Evolutionary conservation across 1,140 invertebrate genomes (phyloP).

Genomic region (Cepaea nemoralis): DNA sequence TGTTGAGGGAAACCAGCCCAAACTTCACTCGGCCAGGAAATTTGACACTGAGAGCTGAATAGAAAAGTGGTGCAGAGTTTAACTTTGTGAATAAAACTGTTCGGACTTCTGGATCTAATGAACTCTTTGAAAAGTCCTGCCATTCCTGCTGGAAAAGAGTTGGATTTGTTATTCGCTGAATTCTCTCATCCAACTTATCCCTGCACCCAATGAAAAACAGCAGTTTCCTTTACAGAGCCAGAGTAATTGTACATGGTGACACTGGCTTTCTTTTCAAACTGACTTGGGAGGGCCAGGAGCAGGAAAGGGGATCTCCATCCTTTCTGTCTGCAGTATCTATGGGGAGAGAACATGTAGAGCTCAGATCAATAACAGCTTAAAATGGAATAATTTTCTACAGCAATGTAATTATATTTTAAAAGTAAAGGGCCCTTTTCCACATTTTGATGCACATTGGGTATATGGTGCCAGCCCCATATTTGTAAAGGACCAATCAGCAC

Average conservation of each 20-base stretch:
- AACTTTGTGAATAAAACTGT: conserved; percentile 72
- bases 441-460: too few relatives aligned
- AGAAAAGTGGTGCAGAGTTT: conserved; percentile 72
- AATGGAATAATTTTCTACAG: too few relatives aligned
- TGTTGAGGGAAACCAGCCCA: conserved; percentile 72
- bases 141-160: conserved; percentile 64
- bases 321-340: conserved; percentile 73
- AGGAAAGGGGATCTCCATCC: conserved; percentile 72
- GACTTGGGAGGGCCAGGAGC: conserved; percentile 73
- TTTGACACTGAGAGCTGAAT: conserved; percentile 75
- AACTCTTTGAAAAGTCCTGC: conserved; percentile 54
- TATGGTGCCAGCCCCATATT: too few relatives aligned
- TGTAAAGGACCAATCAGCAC: too few relatives aligned
- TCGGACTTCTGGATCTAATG: conserved; percentile 66
- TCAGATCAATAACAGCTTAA: too few relatives aligned
- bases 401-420: too few relatives aligned
- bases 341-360: too few relatives aligned
- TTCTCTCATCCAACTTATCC: conserved; percentile 71
- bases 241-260: conserved; percentile 72
- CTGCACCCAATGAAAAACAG: conserved; percentile 73
- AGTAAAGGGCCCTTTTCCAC: too few relatives aligned
- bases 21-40: conserved; percentile 75
- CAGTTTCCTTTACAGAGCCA: conserved; percentile 61
- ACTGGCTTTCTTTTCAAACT: conserved; percentile 73
- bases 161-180: conserved; percentile 64